Base-by-base conservation (phyloP, 2,797 vertebrate species). In the Sebastes miniatus region DNA sequence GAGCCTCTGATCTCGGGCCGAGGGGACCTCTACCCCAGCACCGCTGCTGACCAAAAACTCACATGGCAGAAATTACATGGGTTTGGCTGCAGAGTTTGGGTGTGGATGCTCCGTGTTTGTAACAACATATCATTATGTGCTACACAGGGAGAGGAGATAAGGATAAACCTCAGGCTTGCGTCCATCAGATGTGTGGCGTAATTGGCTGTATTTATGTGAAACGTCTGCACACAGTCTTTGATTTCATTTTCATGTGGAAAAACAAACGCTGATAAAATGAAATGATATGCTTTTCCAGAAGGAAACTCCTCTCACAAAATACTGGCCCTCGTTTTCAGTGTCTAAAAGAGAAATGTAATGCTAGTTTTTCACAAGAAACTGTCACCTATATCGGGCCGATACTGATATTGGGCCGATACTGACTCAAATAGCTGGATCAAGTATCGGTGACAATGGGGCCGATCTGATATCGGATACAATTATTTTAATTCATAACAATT, bases 1-100 rank as follows among this genome's bases (percentile, higher is more conserved):
- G 32, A 67, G 85, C 80, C 81, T 92, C 81, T 91, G 87, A 91
- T 92, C 85, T 89, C 2, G 8, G 62, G 68, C 54, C 7, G 56
- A 32, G 54, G 66, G 63, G 82, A 78, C 76, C 83, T 80, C 79
- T 76, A 76, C 85, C 76, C 85, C 50, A 0, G 29, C 72, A 16
- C n/a, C 47, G 73, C 85, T 73, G 80, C 86, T 86, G 88, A 89
- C 91, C 90, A 85, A 83, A 56, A 89, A 76, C 82, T 85, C 92
- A 90, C 89, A 93, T 93, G 91, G 89, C 87, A 93, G 76, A 90
- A 83, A 94, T 94, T 92, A 92, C 70, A 91, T 64, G 89, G 89
- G 65, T 85, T 87, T 91, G 91, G 92, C 88, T 69, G 87, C 79
- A 77, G 73, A 50, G 36, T 80, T 76, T 89, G 91, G 91, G 94